Evolutionary conservation across 2,888 invertebrate species (phyloP), one percentile per base, ranked within the genome.

Genomic region (Plebejus melissa): DNA sequence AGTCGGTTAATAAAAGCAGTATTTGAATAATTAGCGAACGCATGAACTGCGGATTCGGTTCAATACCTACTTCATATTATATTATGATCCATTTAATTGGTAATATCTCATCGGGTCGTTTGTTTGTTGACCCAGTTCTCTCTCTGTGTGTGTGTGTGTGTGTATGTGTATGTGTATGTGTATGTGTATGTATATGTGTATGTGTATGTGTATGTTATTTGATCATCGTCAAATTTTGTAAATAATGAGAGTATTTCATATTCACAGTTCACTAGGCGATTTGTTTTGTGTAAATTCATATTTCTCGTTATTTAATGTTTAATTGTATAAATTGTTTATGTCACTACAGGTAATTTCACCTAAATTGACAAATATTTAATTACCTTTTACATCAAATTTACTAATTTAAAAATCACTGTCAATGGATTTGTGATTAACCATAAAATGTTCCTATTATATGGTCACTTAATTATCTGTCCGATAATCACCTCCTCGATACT

Each of bases 11-110:
- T 85, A 86, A 86, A 86, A 82, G 79, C 81, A 79, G 81, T 84
- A 84, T 86, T 87, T 86, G 83, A 85, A 86, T 86, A 88, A 88
- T 89, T 87, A 88, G 85, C 84, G 82, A 83, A 84, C 83, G 86
- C 81, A 83, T 82, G 83, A 79, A 80, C 82, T 79, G 76, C 76
- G 81, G 78, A 76, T 77, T 77, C 81, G 84, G 86, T 84, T 82
- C 85, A 86, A 87, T 88, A 85, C 22, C 22, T 22, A 22, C 85
- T 84, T 84, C 86, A 83, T 86, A 88, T 88, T 32, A 32, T 32
- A 2, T 2, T 32, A 32, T 2, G 1, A 85, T 85, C 83, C 85
- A 86, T 88, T 84, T 83, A 85, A 85, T 87, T 86, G 84, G 87
- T 87, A 86, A 88, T 88, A 86, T 86, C 82, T 87, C 86, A 85